Conservation (phyloP, 2,113 vertebrate species). For the Oncorhynchus clarkii region DNA sequence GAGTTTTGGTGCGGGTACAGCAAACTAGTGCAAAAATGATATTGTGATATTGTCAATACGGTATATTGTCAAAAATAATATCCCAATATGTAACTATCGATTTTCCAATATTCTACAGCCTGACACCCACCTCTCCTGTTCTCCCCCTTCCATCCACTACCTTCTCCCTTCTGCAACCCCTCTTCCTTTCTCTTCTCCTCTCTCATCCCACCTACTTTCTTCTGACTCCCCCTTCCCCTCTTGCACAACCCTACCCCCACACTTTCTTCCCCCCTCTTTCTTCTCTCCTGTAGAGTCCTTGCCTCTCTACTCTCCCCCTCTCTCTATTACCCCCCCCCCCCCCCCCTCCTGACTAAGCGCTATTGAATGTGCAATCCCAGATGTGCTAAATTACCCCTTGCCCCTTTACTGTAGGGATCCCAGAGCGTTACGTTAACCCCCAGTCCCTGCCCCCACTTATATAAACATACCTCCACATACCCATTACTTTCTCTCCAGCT, state of each 20-base stretch:
- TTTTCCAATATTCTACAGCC: background rate
- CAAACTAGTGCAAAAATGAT: too few relatives aligned
- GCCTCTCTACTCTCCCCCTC: background rate
- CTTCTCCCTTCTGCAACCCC: background rate
- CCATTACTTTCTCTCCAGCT: slow-evolving; percentile 9
- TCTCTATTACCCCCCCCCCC: background rate
- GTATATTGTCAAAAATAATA: too few relatives aligned
- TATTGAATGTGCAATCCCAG: slow-evolving; percentile 39
- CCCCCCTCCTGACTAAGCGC: slow-evolving; percentile 21
- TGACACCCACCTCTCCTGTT: too few relatives aligned
- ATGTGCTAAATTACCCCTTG: slow-evolving; percentile 49
- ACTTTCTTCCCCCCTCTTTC: slow-evolving; percentile 12
- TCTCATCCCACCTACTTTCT: slow-evolving; percentile 7
- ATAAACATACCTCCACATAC: slow-evolving; percentile 27
- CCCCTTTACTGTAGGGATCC: slow-evolving; percentile 29
- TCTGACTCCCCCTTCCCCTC: slow-evolving; percentile 3
- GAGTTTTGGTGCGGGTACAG: too few relatives aligned
- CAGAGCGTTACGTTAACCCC: slow-evolving; percentile 1
- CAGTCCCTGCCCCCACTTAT: background rate
- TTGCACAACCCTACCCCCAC: slow-evolving; percentile 7
- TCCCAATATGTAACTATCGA: slow-evolving; percentile 10
- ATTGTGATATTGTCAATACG: too few relatives aligned
- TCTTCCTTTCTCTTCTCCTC: slow-evolving; percentile 14
- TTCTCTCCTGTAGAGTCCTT: background rate
- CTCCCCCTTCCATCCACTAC: background rate